Evolutionary conservation across 2,888 invertebrate species (phyloP).

Genomic region (Crepidodera aurea): DNA sequence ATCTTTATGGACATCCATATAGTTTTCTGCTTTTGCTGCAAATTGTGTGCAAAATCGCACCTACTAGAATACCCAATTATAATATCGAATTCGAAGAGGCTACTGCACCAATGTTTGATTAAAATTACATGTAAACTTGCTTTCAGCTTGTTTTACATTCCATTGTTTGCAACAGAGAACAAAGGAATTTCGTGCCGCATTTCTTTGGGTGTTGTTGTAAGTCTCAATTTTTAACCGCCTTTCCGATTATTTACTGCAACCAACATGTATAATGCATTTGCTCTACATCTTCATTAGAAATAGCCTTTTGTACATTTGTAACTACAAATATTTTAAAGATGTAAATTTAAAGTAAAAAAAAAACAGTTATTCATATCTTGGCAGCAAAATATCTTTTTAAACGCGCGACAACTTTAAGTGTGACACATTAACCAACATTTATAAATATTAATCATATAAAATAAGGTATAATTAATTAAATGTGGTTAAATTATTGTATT

Average conservation of each 20-base stretch:
- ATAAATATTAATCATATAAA: too few relatives aligned
- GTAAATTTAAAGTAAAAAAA: too few relatives aligned
- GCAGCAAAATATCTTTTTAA: too few relatives aligned
- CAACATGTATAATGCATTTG: constrained; percentile 55
- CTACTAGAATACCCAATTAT: constrained; percentile 60
- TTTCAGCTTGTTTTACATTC: constrained; percentile 62
- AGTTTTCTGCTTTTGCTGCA: constrained; percentile 53
- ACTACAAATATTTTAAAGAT: too few relatives aligned
- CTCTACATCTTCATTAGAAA: constrained; percentile 53
- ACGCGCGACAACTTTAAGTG: too few relatives aligned
- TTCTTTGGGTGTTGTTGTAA: constrained; percentile 55
- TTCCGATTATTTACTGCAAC: constrained; percentile 53
- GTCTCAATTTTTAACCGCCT: constrained; percentile 59
- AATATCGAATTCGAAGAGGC: constrained; percentile 57
- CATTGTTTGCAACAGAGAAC: constrained; percentile 61
- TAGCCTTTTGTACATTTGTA: too few relatives aligned
- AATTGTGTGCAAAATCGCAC: constrained; percentile 62
- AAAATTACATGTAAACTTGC: constrained; percentile 63
- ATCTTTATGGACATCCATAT: constrained; percentile 44
- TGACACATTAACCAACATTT: too few relatives aligned
- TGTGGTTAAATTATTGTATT: too few relatives aligned
- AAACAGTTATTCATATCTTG: too few relatives aligned
- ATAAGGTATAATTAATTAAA: too few relatives aligned
- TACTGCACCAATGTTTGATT: constrained; percentile 60
- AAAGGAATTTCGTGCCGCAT: constrained; percentile 61